A percentile compares a stretch with the other conserved stretches of the same genome.
phyloP scores from a whole-genome alignment of 1,140 invertebrate genomes.

The Drosophila oshimai region DNA sequence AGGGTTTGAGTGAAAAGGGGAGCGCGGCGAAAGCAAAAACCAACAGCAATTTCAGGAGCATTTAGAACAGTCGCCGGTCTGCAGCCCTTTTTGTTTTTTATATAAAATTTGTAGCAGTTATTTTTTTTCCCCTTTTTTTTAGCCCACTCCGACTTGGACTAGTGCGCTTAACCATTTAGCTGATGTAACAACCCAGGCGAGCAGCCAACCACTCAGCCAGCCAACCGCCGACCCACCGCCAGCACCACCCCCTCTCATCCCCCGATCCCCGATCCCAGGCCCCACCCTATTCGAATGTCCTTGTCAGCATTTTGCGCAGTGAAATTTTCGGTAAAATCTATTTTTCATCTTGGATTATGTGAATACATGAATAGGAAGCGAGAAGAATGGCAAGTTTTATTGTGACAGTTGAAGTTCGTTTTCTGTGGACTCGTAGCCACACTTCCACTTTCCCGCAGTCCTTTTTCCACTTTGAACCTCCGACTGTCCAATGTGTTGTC shows the following conservation, averaged over 20 bases:
- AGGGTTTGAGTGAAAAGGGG: slow-evolving; percentile 13
- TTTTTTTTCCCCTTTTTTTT: slow-evolving; percentile 23
- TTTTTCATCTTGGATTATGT: slow-evolving; percentile 79
- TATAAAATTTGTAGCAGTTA: slow-evolving; percentile 63
- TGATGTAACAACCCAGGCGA: slow-evolving; percentile 71
- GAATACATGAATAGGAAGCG: slow-evolving; percentile 72
- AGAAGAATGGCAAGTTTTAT: slow-evolving; percentile 68
- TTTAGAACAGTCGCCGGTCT: slow-evolving; percentile 54
- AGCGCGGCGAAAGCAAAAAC: slow-evolving; percentile 49
- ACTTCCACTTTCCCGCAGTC: not conserved
- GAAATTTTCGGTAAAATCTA: slow-evolving; percentile 75
- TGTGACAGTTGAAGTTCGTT: slow-evolving; percentile 68
- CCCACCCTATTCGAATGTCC: slow-evolving; percentile 47
- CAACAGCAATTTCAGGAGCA: slow-evolving; percentile 57
- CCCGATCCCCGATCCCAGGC: too few species aligned
- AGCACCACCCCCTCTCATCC: not conserved
- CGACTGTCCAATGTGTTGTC: not conserved
- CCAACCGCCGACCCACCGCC: slow-evolving; percentile 1
- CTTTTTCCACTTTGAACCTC: not conserved
- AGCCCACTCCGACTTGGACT: slow-evolving; percentile 37
- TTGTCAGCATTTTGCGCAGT: slow-evolving; percentile 79
- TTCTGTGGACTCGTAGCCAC: slow-evolving; percentile 11
- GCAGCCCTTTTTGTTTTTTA: slow-evolving; percentile 46
- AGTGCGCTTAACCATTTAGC: slow-evolving; percentile 79
- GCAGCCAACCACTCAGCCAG: slow-evolving; percentile 35